Percentiles rank a stretch among this genome's conserved stretches.
These are phyloP conservation scores for Elephantulus edwardii DNA, from an alignment of 2,113 vertebrate genomes.

Conservation along the genomic window DNA sequence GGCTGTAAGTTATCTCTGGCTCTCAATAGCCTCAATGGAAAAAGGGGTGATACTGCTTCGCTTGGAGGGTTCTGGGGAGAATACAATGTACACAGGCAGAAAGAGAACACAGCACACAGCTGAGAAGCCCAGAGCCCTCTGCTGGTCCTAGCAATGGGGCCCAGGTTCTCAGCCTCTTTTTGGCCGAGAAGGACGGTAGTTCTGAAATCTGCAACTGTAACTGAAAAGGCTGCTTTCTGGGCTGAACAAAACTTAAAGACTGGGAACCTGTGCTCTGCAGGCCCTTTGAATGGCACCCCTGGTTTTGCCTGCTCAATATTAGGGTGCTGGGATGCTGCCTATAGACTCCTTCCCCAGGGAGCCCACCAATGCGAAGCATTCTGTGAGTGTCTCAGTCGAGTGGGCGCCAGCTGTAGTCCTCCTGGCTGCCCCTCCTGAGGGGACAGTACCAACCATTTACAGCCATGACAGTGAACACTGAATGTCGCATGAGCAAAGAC, in stretches of 20 bases:
- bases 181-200: background rate
- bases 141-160: background rate
- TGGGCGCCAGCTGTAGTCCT: background rate
- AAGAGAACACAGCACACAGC: background rate
- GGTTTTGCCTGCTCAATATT: rapidly evolving
- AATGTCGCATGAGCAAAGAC: constrained; percentile 84
- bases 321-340: too few species aligned
- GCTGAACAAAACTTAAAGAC: too few species aligned
- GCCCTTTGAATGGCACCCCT: rapidly evolving
- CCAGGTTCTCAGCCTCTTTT: background rate
- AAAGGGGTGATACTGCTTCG: rapidly evolving
- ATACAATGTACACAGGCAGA: background rate
- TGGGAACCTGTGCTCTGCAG: rapidly evolving
- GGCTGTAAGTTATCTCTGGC: background rate
- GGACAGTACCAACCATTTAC: constrained; percentile 68
- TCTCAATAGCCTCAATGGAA: background rate
- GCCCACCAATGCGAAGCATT: constrained; percentile 44
- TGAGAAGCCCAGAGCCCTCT: background rate
- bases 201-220: background rate
- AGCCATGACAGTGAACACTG: constrained; percentile 69
- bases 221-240: background rate
- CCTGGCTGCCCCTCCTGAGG: background rate
- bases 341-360: background rate
- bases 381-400: background rate
- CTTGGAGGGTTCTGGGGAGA: background rate